Percentiles rank a stretch among this genome's conserved stretches.
Evolutionary conservation across 2,797 vertebrate species (phyloP).

Genomic region (Poeciliopsis infans): DNA sequence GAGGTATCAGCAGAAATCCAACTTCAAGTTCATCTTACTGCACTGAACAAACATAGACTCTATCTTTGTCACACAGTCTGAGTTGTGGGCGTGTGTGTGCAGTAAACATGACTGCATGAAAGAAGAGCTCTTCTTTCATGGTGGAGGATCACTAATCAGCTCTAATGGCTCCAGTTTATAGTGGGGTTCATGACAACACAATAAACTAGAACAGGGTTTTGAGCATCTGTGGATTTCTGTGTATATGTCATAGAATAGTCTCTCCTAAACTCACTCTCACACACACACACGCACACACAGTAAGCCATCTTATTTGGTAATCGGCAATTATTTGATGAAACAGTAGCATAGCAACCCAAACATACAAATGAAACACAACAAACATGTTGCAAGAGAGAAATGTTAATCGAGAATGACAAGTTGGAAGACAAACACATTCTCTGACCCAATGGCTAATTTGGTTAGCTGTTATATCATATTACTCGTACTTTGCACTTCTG

Average conservation of each 20-base stretch:
- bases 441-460: constrained; percentile 35
- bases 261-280: constrained; percentile 1
- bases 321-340: constrained; percentile 42
- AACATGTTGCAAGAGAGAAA: constrained; percentile 14
- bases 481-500: constrained; percentile 26
- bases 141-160: constrained; percentile 40
- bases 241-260: constrained; percentile 16
- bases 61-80: constrained; percentile 1
- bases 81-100: constrained; percentile 12
- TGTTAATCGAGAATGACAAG: constrained; percentile 32
- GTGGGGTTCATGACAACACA: constrained; percentile 68
- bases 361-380: constrained; percentile 51
- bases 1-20: constrained; percentile 47
- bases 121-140: constrained; percentile 20
- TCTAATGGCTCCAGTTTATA: constrained; percentile 33
- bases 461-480: constrained; percentile 38
- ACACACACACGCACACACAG: constrained; percentile 16
- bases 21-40: constrained; percentile 57
- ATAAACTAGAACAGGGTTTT: constrained; percentile 56
- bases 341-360: constrained; percentile 65
- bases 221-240: constrained; percentile 15
- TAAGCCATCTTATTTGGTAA: constrained; percentile 53
- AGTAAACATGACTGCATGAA: constrained; percentile 2
- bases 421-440: constrained; percentile 33
- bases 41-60: constrained; percentile 44